phyloP scores from a whole-genome alignment of 2,888 invertebrate genomes.

The Perdita meconis region DNA sequence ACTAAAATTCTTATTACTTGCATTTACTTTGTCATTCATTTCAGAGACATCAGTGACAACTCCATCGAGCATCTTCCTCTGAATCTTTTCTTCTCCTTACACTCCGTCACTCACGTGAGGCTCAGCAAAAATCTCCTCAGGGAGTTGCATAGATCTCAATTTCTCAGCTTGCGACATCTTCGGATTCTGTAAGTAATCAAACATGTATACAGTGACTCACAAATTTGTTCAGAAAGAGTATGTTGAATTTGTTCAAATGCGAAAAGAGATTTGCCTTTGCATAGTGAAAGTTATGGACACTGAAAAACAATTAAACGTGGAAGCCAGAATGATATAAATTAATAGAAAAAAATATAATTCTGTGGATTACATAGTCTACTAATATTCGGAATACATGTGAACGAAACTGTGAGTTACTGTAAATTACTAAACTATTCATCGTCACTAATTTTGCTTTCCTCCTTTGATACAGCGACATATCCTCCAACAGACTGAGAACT shows the following conservation, averaged over 20 bases:
- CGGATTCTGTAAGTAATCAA: slow-evolving; percentile 79
- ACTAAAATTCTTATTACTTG: neutral
- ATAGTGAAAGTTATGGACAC: too few species aligned
- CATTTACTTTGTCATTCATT: slow-evolving; percentile 33
- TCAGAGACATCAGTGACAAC: slow-evolving; percentile 80
- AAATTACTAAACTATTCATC: neutral
- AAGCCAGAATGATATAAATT: too few species aligned
- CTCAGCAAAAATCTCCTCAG: slow-evolving; percentile 78
- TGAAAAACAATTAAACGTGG: too few species aligned
- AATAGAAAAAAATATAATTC: too few species aligned
- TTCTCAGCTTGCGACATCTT: slow-evolving; percentile 77
- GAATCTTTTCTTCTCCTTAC: slow-evolving; percentile 79
- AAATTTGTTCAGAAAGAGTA: too few species aligned
- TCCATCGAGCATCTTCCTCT: slow-evolving; percentile 80
- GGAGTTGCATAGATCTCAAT: slow-evolving; percentile 78
- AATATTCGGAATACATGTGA: too few species aligned
- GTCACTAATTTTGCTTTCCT: neutral
- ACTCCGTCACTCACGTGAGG: slow-evolving; percentile 77
- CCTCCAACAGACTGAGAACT: slow-evolving; percentile 87
- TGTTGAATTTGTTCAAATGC: too few species aligned
- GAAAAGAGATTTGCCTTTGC: too few species aligned
- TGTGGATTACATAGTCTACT: too few species aligned
- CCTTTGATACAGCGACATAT: slow-evolving; percentile 84
- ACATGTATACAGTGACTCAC: too few species aligned
- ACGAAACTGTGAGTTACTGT: too few species aligned